Base-by-base conservation (phyloP, 1,140 invertebrate genomes). In the Leptonema lineaticorne region DNA sequence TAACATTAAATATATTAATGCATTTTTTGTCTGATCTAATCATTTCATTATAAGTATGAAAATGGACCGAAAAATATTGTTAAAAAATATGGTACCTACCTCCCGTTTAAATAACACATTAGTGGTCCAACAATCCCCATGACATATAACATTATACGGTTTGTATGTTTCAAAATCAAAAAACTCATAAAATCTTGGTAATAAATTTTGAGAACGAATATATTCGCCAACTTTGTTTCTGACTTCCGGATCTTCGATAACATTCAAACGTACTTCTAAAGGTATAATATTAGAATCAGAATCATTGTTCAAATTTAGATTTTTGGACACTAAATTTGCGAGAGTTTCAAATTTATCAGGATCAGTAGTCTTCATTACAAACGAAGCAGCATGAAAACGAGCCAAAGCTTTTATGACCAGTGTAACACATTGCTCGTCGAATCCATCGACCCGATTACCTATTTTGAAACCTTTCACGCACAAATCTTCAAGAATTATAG, bases 71-170 rank as follows among this genome's bases (percentile, higher is more conserved):
- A 41, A 62, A 2, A 41, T 4, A 4, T 14, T 68, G n/a, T n/a
- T n/a, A n/a, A n/a, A n/a, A n/a, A n/a, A n/a, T n/a, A n/a, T n/a
- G n/a, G n/a, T n/a, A n/a, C n/a, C 11, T 68, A 73, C 74, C 67
- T 77, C 73, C 28, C 81, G 81, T 66, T 76, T 74, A 66, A 78
- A 83, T 45, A 82, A 41, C 46, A 83, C 71, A 63, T 83, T 83
- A 63, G 80, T 82, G 11, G 74, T 74, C 75, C 78, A 79, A 63
- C 77, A 81, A 70, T 83, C 81, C 7, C 81, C 81, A 69, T 83
- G 81, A 37, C 66, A 68, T 26, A 68, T 14, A 0, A 68, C 57
- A 11, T 48, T 41, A 73, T 45, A 68, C 1, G 58, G 66, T n/a
- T 29, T 27, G 0, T 27, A 9, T 14, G 14, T 1, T 46, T 29